Conservation (phyloP, 1,140 invertebrate species). For the Lucilia cuprina region DNA sequence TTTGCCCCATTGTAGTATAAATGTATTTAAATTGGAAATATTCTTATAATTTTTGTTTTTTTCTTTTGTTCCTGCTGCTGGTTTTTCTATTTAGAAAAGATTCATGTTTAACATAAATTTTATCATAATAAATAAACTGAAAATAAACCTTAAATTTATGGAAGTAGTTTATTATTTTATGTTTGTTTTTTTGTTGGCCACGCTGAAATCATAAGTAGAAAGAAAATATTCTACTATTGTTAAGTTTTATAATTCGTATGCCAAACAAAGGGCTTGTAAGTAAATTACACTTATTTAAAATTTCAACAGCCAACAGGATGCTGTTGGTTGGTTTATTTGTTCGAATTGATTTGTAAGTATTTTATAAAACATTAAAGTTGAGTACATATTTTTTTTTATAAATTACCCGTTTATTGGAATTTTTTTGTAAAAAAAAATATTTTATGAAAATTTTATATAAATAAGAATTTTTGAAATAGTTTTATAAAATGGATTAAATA, state of each 20-base stretch:
- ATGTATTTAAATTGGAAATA: background rate
- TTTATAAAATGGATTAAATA: too few species aligned
- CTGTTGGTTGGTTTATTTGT: too few species aligned
- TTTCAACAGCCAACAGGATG: too few species aligned
- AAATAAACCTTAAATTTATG: background rate
- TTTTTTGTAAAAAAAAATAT: too few species aligned
- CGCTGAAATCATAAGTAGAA: too few species aligned
- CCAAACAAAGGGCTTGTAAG: background rate
- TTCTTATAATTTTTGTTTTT: background rate
- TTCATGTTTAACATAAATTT: background rate
- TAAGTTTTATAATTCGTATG: background rate
- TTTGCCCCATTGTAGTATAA: background rate
- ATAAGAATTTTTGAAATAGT: too few species aligned
- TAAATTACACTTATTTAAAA: too few species aligned
- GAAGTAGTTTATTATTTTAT: background rate
- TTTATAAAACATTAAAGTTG: too few species aligned
- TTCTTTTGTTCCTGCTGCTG: background rate
- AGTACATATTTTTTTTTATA: too few species aligned
- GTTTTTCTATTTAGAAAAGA: background rate
- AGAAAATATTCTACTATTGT: background rate
- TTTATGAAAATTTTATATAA: too few species aligned
- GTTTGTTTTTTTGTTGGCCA: background rate
- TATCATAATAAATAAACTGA: background rate
- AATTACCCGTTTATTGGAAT: too few species aligned
- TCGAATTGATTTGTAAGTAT: too few species aligned